A percentile compares a stretch with the other conserved stretches of the same genome.
Conservation (phyloP, 2,797 vertebrate genomes). For the Rhinella marina region DNA sequence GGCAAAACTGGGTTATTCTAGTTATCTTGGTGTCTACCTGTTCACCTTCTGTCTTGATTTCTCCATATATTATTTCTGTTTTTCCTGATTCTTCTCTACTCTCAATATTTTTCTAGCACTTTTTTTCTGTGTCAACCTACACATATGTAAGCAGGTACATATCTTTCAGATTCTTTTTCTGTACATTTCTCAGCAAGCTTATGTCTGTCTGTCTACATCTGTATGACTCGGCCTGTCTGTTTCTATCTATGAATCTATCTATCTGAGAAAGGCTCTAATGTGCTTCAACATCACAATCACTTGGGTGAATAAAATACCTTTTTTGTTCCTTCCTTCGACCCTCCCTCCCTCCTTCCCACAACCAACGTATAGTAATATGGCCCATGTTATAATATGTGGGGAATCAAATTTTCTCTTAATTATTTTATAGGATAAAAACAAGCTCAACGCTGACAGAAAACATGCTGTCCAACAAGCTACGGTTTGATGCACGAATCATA, state of each 20-base stretch:
- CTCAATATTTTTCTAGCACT: neutral
- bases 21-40: neutral
- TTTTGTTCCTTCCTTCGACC: too few relatives aligned
- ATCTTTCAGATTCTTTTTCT: neutral
- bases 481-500: constrained; percentile 80
- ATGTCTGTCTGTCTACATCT: neutral
- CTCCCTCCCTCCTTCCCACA: too few relatives aligned
- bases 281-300: neutral
- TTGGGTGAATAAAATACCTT: too few relatives aligned
- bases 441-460: constrained; percentile 79
- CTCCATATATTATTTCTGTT: neutral
- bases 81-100: neutral
- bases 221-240: neutral
- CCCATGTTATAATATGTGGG: neutral
- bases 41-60: neutral
- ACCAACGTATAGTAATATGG: too few relatives aligned
- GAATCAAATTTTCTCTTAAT: constrained; percentile 36
- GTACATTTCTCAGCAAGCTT: too few relatives aligned
- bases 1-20: too few relatives aligned
- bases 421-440: constrained; percentile 77
- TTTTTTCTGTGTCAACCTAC: neutral
- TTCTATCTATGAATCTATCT: neutral
- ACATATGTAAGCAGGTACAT: neutral
- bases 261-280: neutral
- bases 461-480: constrained; percentile 77